These are phyloP conservation scores for Labeo calbasu DNA, from an alignment of 2,797 vertebrate genomes.

Conservation along the genomic window DNA sequence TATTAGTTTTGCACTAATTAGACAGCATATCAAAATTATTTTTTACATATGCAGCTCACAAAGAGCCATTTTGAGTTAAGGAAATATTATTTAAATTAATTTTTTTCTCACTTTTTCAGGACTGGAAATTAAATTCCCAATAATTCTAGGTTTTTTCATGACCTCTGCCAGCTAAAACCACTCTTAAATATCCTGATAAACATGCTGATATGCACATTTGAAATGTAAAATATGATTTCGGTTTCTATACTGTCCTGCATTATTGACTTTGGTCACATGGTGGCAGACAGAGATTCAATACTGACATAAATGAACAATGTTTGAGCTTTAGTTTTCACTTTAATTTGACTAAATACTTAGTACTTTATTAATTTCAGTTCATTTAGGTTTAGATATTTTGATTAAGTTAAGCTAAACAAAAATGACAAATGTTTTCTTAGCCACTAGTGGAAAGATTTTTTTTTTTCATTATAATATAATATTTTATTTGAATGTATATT, in stretches of 20 bases:
- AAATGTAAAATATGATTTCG: background rate
- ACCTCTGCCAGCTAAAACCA: background rate
- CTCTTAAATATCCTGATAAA: background rate
- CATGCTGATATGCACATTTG: background rate
- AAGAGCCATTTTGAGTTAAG: background rate
- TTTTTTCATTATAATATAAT: too few relatives aligned
- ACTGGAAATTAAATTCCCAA: background rate
- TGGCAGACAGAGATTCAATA: slow-evolving; percentile 5
- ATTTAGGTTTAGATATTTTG: too few relatives aligned
- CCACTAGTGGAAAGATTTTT: too few relatives aligned
- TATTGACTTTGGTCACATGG: slow-evolving; percentile 51
- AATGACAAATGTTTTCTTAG: too few relatives aligned
- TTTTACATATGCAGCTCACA: background rate
- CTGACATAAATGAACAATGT: background rate
- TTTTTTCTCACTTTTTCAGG: background rate
- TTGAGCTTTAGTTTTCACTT: background rate
- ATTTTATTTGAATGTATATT: too few relatives aligned
- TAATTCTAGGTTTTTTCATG: background rate
- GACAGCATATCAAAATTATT: background rate
- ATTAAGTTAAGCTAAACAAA: too few relatives aligned
- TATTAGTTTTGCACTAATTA: too few relatives aligned
- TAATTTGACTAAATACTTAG: background rate
- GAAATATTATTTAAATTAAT: background rate
- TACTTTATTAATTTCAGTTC: too few relatives aligned
- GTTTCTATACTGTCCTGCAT: background rate